phyloP scores from a whole-genome alignment of 1,140 invertebrate genomes.

The Diachasmimorpha longicaudata region DNA sequence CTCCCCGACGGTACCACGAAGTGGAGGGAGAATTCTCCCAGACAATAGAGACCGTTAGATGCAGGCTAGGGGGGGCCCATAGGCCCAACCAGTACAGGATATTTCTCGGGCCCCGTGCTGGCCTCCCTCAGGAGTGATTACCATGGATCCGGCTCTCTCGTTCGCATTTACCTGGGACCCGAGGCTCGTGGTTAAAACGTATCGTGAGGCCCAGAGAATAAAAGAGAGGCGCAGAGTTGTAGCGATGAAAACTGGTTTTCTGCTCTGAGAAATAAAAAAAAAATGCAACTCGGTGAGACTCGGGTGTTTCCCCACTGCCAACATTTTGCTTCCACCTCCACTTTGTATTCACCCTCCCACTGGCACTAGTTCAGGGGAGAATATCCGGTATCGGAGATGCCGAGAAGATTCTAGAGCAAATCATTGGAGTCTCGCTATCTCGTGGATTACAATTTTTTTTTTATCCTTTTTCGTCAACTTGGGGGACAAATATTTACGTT shows the following conservation, averaged over 20 bases:
- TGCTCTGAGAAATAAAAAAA: not conserved
- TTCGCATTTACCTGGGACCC: not conserved
- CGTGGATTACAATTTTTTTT: not conserved
- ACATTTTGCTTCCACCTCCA: not conserved
- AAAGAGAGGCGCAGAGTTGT: not conserved
- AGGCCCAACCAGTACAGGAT: conserved; percentile 17
- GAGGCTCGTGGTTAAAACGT: not conserved
- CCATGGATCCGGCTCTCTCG: conserved; percentile 12
- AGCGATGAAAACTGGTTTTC: not conserved
- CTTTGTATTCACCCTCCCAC: not conserved
- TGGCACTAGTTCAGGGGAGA: not conserved
- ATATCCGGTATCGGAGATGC: not conserved
- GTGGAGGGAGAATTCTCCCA: not conserved
- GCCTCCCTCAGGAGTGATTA: conserved; percentile 13
- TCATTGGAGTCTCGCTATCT: not conserved
- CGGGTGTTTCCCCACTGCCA: not conserved
- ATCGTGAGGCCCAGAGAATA: not conserved
- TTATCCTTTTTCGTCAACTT: not conserved
- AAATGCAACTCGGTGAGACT: not conserved
- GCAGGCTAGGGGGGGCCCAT: not conserved
- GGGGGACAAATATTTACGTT: not conserved
- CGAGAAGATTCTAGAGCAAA: not conserved
- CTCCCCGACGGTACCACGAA: not conserved
- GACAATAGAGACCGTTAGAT: conserved; percentile 35
- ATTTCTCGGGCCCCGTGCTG: not conserved